Evolutionary conservation across 2,113 vertebrate genomes (phyloP).

Genomic region (Paradoxurus hermaphroditus): DNA sequence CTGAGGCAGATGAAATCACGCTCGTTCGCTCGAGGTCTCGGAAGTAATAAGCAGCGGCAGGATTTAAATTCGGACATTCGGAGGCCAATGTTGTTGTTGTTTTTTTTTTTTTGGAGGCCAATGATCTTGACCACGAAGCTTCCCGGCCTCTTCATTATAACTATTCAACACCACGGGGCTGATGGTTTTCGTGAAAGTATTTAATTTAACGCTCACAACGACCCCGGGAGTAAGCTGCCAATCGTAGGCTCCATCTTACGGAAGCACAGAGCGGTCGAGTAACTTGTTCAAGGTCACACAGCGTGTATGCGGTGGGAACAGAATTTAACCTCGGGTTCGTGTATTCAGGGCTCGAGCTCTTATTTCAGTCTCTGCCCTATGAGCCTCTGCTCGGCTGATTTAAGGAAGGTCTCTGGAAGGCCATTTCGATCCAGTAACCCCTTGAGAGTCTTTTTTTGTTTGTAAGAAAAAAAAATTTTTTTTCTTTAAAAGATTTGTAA

Average conservation of each 20-base stretch:
- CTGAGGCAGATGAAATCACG: not conserved
- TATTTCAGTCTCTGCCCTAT: not conserved
- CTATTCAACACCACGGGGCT: not conserved
- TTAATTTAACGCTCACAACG: constrained; percentile 7
- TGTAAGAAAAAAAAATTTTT: too few species aligned
- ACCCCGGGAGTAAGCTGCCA: not conserved
- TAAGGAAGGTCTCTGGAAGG: not conserved
- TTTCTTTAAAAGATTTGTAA: too few species aligned
- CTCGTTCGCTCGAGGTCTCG: not conserved
- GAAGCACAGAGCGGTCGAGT: not conserved
- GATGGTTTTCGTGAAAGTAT: not conserved
- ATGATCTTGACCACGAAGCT: not conserved
- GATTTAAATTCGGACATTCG: constrained; percentile 2
- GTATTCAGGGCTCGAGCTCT: not conserved
- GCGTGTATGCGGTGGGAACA: not conserved
- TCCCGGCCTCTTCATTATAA: not conserved
- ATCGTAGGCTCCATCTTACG: not conserved
- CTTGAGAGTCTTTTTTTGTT: not conserved
- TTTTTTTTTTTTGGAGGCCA: too few species aligned
- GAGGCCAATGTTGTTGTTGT: not conserved
- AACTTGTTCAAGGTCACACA: not conserved
- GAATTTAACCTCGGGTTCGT: not conserved
- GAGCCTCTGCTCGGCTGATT: not conserved
- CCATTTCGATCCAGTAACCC: not conserved
- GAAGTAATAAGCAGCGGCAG: not conserved